These are phyloP conservation scores for Anguilla obscura DNA, from an alignment of 2,797 vertebrate genomes.

Conservation along the genomic window DNA sequence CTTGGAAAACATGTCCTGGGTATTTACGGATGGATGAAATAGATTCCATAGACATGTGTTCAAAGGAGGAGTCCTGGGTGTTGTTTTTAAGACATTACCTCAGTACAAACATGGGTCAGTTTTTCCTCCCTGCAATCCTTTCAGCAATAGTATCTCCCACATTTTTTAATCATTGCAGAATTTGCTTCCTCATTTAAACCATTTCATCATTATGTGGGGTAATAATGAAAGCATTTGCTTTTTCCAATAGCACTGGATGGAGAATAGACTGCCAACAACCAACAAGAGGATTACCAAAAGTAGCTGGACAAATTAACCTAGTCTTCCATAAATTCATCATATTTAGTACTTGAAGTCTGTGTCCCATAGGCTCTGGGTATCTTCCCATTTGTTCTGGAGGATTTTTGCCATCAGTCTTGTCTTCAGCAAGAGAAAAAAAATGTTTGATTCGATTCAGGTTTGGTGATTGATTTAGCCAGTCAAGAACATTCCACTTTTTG, in stretches of 20 bases:
- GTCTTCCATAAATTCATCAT: too few species aligned
- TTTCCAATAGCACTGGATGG: neutral
- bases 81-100: constrained; percentile 54
- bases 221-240: constrained; percentile 7
- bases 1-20: constrained; percentile 1
- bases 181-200: constrained; percentile 24
- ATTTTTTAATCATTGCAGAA: constrained; percentile 32
- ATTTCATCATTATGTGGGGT: constrained; percentile 32
- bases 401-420: too few species aligned
- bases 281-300: neutral
- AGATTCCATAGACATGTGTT: constrained; percentile 38
- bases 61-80: constrained; percentile 40
- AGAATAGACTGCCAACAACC: neutral
- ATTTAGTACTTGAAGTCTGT: too few species aligned
- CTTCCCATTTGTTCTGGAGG: too few species aligned
- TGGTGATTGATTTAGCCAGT: too few species aligned
- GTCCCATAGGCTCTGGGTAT: too few species aligned
- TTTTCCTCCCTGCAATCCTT: neutral
- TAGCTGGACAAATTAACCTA: too few species aligned
- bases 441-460: too few species aligned
- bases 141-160: constrained; percentile 40
- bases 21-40: constrained; percentile 29
- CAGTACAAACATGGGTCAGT: constrained; percentile 41
- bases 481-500: too few species aligned
- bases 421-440: too few species aligned